phyloP scores from a whole-genome alignment of 2,797 vertebrate species.

The Coreius guichenoti region DNA sequence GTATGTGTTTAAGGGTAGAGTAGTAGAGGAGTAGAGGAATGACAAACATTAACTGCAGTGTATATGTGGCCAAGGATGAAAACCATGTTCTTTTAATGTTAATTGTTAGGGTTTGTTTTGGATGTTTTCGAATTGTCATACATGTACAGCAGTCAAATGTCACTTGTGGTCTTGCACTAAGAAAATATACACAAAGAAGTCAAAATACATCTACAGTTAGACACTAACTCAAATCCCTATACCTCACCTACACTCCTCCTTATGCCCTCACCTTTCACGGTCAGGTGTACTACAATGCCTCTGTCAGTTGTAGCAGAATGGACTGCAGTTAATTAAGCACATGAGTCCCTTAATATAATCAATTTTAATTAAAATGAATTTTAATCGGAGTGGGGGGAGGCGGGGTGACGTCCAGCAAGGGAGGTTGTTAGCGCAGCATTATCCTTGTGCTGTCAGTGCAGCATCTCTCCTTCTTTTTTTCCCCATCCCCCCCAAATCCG shows the following conservation, averaged over 20 bases:
- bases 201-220: not conserved
- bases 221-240: not conserved
- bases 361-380: slow-evolving; percentile 99
- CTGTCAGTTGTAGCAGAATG: slow-evolving; percentile 87
- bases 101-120: not conserved
- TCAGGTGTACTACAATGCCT: slow-evolving; percentile 84
- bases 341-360: slow-evolving; percentile 99
- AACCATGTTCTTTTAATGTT: not conserved
- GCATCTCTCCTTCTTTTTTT: slow-evolving; percentile 3
- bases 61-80: not conserved
- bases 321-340: slow-evolving; percentile 98
- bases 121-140: not conserved
- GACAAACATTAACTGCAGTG: not conserved
- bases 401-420: slow-evolving; percentile 86
- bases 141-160: not conserved
- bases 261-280: slow-evolving; percentile 72
- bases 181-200: not conserved
- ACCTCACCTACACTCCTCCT: slow-evolving; percentile 63
- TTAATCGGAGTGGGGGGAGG: slow-evolving; percentile 85
- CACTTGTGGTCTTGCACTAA: not conserved
- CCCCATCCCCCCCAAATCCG: not conserved
- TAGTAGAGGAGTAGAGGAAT: not conserved
- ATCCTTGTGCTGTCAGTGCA: slow-evolving; percentile 78
- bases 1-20: too few relatives aligned
- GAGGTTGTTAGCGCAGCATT: slow-evolving; percentile 86